These are phyloP conservation scores for Oreotrochilus melanogaster DNA, from an alignment of 2,113 vertebrate species.

Conservation along the genomic window DNA sequence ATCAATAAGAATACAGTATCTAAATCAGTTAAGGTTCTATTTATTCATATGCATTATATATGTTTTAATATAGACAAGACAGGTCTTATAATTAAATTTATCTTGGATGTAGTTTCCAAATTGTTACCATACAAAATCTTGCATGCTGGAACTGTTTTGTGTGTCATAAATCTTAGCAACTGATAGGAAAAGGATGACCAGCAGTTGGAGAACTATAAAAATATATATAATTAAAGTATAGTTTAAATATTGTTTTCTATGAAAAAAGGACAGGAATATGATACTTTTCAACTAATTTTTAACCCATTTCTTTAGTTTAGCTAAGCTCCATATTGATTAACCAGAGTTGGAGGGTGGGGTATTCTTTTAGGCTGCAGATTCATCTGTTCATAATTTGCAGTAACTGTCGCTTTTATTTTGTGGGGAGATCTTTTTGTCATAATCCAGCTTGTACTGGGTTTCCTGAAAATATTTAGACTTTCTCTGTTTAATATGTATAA, in stretches of 20 bases:
- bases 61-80: constrained; percentile 36
- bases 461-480: neutral
- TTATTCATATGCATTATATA: constrained; percentile 29
- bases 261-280: neutral
- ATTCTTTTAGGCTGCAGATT: neutral
- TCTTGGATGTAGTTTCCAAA: constrained; percentile 30
- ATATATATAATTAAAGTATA: neutral
- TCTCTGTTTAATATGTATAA: neutral
- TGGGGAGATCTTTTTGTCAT: neutral
- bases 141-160: constrained; percentile 1
- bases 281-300: neutral
- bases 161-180: neutral
- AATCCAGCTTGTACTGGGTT: neutral
- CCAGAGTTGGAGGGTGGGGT: neutral
- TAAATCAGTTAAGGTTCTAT: constrained; percentile 55
- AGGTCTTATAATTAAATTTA: constrained; percentile 10
- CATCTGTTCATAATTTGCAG: neutral
- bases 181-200: neutral
- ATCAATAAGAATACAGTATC: constrained; percentile 28
- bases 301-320: neutral
- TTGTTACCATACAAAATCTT: constrained; percentile 17
- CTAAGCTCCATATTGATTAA: neutral
- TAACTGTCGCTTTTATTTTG: neutral
- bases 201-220: neutral
- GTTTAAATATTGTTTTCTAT: neutral